Conservation (phyloP, 2,797 vertebrate genomes). For the Gallirallus australis region DNA sequence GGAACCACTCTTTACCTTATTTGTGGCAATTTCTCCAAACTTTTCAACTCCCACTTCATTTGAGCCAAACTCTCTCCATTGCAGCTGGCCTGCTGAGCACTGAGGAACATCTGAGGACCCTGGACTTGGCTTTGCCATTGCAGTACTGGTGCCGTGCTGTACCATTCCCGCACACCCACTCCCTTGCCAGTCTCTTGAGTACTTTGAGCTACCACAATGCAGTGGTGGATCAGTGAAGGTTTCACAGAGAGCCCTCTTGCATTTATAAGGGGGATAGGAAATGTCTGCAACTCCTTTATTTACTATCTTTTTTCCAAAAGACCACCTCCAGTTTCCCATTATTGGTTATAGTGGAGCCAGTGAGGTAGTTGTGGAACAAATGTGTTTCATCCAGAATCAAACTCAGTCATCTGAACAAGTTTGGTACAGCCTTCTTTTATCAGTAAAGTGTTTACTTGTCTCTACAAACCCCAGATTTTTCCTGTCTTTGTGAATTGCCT, state of each 20-base stretch:
- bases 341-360: not conserved
- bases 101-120: not conserved
- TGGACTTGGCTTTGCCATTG: not conserved
- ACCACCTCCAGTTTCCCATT: not conserved
- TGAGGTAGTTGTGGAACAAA: not conserved
- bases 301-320: not conserved
- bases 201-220: not conserved
- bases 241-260: not conserved
- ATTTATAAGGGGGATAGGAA: not conserved
- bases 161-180: not conserved
- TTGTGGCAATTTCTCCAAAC: constrained; percentile 23
- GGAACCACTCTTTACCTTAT: constrained; percentile 10
- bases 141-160: not conserved
- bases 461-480: not conserved
- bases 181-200: not conserved
- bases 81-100: constrained; percentile 29
- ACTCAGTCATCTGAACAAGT: not conserved
- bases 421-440: not conserved
- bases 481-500: not conserved
- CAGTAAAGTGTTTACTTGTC: not conserved
- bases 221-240: not conserved
- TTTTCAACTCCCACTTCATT: constrained; percentile 50
- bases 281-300: not conserved
- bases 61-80: constrained; percentile 11
- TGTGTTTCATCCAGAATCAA: not conserved